Evolutionary conservation across 2,888 invertebrate species (phyloP).

Genomic region (Calliphora vomitoria): DNA sequence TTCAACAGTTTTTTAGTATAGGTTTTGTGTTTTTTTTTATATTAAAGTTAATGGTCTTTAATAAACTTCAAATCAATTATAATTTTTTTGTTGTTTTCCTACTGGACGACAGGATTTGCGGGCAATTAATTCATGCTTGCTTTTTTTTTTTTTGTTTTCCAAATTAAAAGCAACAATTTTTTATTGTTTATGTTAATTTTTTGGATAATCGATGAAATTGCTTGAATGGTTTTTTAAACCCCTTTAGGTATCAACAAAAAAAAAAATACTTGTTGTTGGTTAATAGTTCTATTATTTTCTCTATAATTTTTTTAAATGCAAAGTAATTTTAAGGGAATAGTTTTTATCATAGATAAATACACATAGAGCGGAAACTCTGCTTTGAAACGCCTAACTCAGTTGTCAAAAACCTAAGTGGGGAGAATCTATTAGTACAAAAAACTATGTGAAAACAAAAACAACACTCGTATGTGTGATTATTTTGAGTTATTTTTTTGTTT

Average conservation of each 20-base stretch:
- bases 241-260: not conserved
- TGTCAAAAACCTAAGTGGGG: no score
- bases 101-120: slow-evolving; percentile 83
- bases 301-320: no score
- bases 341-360: no score
- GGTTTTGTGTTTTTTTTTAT: slow-evolving; percentile 18
- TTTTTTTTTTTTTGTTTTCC: not conserved
- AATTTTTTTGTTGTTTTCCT: slow-evolving; percentile 60
- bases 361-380: no score
- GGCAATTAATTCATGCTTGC: slow-evolving; percentile 82
- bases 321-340: no score
- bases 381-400: no score
- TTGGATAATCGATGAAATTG: slow-evolving; percentile 32
- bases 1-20: slow-evolving; percentile 64
- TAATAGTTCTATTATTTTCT: no score
- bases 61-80: slow-evolving; percentile 69
- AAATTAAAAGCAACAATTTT: slow-evolving; percentile 62
- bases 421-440: no score
- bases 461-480: no score
- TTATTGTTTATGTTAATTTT: slow-evolving; percentile 32
- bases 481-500: no score
- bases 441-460: no score
- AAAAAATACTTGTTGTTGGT: not conserved
- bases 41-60: slow-evolving; percentile 22
- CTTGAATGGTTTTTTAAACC: slow-evolving; percentile 43